Evolutionary conservation across 2,797 vertebrate genomes (phyloP), one percentile per base, ranked within the genome.

Genomic region (Tokudaia muenninki): DNA sequence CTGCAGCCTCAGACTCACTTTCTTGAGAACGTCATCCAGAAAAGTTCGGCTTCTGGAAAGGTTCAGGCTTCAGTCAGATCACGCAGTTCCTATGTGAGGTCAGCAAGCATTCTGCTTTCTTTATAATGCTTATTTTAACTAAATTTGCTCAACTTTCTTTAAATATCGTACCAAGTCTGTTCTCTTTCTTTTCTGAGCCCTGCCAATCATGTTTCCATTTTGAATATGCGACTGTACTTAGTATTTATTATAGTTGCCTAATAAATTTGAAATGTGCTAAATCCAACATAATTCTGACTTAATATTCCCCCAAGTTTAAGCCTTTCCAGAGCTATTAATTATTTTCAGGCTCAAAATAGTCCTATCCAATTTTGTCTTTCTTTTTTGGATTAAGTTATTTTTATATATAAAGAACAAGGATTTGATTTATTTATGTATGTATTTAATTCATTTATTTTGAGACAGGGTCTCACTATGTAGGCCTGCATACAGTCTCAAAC

Each of bases 121-220:
- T 59, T 70, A 67, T 89, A 89, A 90, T 87, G 41, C 83, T 97
- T 84, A 83, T 94, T 97, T 96, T 91, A 91, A 94, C 82, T 55
- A 94, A 70, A 82, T 87, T 95, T 94, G 75, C 70, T 94, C 94
- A 83, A 82, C n/a, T 52, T 87, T 72, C 79, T 94, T 50, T 91
- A 67, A 87, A 44, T 82, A 70, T 47, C 82, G 55, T 55, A 34
- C 9, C 47, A 72, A 47, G 41, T 4, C 52, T 80, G 29, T 6
- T 67, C 59, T 13, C 57, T 81, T 80, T 50, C 59, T 79, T 83
- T 90, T 70, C 50, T 87, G 91, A 82, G 59, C 72, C 72, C 67
- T 97, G 89, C 44, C 94, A 87, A 95, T 89, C 91, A 89, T 92
- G 87, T 59, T 95, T 65, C 21, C 82, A 93, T 92, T 94, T 96